A percentile compares a stretch with the other conserved stretches of the same genome.
Evolutionary conservation across 2,888 invertebrate species (phyloP).

Genomic region (Cantharis flavilabris): DNA sequence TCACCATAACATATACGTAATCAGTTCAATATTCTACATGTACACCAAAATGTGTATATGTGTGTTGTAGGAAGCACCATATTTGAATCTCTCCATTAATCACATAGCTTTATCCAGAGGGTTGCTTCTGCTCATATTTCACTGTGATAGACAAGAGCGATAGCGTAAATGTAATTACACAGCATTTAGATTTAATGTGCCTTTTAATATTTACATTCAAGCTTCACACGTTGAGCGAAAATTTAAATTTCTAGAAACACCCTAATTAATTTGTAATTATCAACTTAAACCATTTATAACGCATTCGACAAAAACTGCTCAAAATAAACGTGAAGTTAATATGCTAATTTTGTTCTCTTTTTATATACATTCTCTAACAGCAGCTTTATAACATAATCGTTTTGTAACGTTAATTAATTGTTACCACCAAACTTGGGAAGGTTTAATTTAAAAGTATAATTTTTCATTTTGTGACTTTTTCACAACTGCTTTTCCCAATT

Average conservation of each 20-base stretch:
- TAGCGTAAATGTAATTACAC: slow-evolving; percentile 41
- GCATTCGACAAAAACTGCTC: slow-evolving; percentile 6
- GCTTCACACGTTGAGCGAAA: slow-evolving; percentile 36
- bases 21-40: background rate
- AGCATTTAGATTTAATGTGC: slow-evolving; percentile 44
- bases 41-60: slow-evolving; percentile 6
- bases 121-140: slow-evolving; percentile 38
- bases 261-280: slow-evolving; percentile 36
- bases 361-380: background rate
- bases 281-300: slow-evolving; percentile 17
- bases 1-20: background rate
- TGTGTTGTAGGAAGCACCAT: slow-evolving; percentile 23
- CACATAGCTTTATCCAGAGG: slow-evolving; percentile 40
- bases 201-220: slow-evolving; percentile 43
- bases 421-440: background rate
- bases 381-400: background rate
- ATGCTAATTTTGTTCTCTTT: slow-evolving; percentile 3
- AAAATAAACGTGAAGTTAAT: background rate
- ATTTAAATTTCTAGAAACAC: slow-evolving; percentile 37
- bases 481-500: background rate
- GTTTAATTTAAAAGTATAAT: background rate
- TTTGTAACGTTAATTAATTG: slow-evolving; percentile 1
- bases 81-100: slow-evolving; percentile 45
- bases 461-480: background rate
- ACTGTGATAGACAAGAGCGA: slow-evolving; percentile 40